Evolutionary conservation across 2,113 vertebrate species (phyloP).

Genomic region (Pygathrix nemaeus): DNA sequence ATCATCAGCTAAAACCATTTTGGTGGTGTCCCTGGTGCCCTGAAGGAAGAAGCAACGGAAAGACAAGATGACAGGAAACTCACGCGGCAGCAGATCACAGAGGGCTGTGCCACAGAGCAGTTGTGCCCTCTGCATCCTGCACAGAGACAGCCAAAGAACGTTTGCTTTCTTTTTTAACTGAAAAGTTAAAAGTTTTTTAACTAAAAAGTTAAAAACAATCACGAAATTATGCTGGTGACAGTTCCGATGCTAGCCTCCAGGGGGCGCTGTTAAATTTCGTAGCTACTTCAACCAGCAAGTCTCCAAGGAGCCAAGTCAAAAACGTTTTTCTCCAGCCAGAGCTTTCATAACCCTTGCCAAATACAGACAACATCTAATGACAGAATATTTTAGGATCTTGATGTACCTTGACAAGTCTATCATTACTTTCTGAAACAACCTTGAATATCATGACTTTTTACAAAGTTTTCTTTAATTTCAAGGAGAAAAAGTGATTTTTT

Average conservation of each 20-base stretch:
- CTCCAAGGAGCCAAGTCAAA: not conserved
- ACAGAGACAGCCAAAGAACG: not conserved
- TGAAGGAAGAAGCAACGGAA: not conserved
- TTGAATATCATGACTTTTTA: constrained; percentile 36
- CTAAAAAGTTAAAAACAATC: not conserved
- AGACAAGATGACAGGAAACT: not conserved
- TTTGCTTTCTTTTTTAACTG: not conserved
- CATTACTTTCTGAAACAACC: not conserved
- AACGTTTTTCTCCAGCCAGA: not conserved
- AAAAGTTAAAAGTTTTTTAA: constrained; percentile 14
- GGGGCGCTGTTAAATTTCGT: not conserved
- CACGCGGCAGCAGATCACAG: not conserved
- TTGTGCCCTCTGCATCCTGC: not conserved
- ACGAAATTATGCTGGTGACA: not conserved
- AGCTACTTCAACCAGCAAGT: not conserved
- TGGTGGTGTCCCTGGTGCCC: not conserved
- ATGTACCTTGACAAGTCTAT: not conserved
- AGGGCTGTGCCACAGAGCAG: not conserved
- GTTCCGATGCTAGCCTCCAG: not conserved
- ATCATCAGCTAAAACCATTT: not conserved
- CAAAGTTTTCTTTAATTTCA: constrained; percentile 46
- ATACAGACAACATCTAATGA: constrained; percentile 55
- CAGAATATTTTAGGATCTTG: constrained; percentile 55
- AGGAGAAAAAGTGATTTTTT: constrained; percentile 38
- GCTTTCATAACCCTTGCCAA: not conserved